Percentiles rank a stretch among this genome's conserved stretches.
phyloP scores from a whole-genome alignment of 2,888 invertebrate genomes.

The Carcina quercana region DNA sequence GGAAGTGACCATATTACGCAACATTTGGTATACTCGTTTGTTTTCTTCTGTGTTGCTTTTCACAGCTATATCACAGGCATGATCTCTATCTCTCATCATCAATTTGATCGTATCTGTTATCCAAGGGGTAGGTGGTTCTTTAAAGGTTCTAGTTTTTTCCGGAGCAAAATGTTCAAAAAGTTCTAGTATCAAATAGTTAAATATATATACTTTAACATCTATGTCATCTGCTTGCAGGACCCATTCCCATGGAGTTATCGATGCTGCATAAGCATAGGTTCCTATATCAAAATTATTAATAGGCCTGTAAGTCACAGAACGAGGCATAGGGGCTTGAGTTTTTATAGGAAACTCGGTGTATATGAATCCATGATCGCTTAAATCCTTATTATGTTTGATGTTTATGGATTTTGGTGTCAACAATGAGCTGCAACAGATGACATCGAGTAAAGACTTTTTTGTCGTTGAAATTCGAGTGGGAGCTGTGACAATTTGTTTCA shows the following conservation, averaged over 20 bases:
- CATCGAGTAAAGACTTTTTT: background rate
- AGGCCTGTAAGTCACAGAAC: background rate
- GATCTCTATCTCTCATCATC: constrained; percentile 1
- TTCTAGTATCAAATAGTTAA: constrained; percentile 1
- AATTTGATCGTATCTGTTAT: constrained; percentile 4
- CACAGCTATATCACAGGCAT: background rate
- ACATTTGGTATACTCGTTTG: background rate
- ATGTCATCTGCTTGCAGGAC: background rate
- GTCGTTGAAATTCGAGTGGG: background rate
- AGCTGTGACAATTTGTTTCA: background rate
- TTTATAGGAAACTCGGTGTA: background rate
- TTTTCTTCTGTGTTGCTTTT: background rate
- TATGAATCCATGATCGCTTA: constrained; percentile 1
- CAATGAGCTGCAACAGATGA: background rate
- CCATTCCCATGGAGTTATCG: constrained; percentile 1
- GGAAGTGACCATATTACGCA: constrained; percentile 1
- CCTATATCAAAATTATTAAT: background rate
- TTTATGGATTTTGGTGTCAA: background rate
- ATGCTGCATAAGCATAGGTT: background rate
- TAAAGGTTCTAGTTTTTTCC: constrained; percentile 1
- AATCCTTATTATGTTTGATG: constrained; percentile 1
- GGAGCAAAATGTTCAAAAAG: constrained; percentile 6
- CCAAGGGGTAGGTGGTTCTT: constrained; percentile 3
- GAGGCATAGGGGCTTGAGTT: background rate
- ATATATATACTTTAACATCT: background rate